Percentiles rank a stretch among this genome's conserved stretches.
These are phyloP conservation scores for Phylloscopus whistleri DNA, from an alignment of 2,113 vertebrate genomes.

Conservation along the genomic window DNA sequence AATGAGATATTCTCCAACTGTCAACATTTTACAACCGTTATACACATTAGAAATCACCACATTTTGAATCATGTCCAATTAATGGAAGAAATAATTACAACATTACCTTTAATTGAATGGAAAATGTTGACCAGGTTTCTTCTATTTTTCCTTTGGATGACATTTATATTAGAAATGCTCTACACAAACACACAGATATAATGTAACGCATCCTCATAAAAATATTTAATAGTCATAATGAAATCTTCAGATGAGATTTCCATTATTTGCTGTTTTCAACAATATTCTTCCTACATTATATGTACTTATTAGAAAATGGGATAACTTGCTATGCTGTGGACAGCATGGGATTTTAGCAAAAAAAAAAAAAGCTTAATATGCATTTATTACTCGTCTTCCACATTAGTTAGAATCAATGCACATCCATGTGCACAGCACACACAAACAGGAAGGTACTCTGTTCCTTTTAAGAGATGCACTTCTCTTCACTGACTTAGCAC, in stretches of 20 bases:
- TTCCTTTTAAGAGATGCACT: neutral
- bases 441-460: neutral
- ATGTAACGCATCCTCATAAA: neutral
- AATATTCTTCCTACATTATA: neutral
- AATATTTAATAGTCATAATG: neutral
- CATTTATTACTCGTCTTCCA: neutral
- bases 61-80: constrained; percentile 37
- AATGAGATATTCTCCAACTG: neutral
- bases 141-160: neutral
- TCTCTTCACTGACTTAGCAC: neutral
- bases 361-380: neutral
- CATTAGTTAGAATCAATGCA: neutral
- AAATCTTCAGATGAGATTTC: neutral
- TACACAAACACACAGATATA: neutral
- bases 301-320: neutral
- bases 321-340: neutral
- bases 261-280: neutral
- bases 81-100: constrained; percentile 20
- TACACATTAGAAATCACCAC: constrained; percentile 7
- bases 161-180: neutral
- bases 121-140: constrained; percentile 29
- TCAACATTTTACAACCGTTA: constrained; percentile 37
- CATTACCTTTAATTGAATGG: constrained; percentile 23
- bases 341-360: neutral
- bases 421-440: neutral